Evolutionary conservation across 1,140 invertebrate genomes (phyloP), one percentile per base, ranked within the genome.

Genomic region (Vanessa atalanta): DNA sequence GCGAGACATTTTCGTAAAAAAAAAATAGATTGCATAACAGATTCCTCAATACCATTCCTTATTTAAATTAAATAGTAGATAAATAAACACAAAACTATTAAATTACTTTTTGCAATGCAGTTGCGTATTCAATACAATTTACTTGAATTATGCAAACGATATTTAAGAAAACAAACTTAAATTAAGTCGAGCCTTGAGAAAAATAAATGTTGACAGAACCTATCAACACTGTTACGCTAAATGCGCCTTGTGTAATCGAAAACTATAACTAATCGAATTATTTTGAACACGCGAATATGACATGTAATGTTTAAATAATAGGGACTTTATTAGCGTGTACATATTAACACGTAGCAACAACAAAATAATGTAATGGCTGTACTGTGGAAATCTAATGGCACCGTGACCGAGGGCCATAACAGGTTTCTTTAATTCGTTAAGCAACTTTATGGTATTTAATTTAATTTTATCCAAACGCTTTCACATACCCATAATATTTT

Each of bases 141-240:
- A 51, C 4, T 51, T 20, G 20, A 60, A 60, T 26, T 12, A 43
- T 63, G 53, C 31, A 50, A 31, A 15, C 9, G 48, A 15, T 15
- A n/a, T 3, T 51, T 11, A 43, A 16, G 20, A 51, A 68, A 43
- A 68, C 31, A 68, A 68, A 57, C 16, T 51, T n/a, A 71, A 65
- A 65, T 47, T 47, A 3, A 20, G 43, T 53, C 26, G 16, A 63
- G 1, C 75, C 75, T 76, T 76, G 70, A 72, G 60, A 48, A 37
- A 20, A 47, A 63, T 68, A 16, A 14, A 55, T 68, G 63, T 70
- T 69, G 61, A 69, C 75, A 63, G 47, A 65, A 63, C 4, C 61
- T 43, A 70, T 76, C 61, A 70, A 65, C 73, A 61, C 73, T 23
- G 43, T 69, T 51, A 15, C 60, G 20, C 65, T 64, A 61, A 50